Evolutionary conservation across 2,888 invertebrate species (phyloP).

Genomic region (Synergus laeviventris): DNA sequence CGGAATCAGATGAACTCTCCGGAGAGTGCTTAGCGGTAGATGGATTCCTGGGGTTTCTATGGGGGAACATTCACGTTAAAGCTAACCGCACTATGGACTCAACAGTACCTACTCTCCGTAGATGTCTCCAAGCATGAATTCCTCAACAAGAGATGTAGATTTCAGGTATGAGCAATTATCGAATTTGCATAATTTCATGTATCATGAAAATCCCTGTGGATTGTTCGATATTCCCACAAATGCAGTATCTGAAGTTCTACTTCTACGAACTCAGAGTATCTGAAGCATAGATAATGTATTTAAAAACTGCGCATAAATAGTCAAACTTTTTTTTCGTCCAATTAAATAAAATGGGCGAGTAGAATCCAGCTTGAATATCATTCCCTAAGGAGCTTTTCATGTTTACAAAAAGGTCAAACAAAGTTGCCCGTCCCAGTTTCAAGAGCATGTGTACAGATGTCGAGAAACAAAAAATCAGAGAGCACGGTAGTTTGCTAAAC

Average conservation of each 20-base stretch:
- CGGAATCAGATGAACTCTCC: conserved; percentile 29
- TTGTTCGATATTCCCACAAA: not conserved
- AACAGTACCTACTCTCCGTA: not conserved
- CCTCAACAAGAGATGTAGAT: conserved; percentile 15
- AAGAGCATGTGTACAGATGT: conserved; percentile 19
- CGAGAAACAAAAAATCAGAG: conserved; percentile 4
- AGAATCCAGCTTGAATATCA: not conserved
- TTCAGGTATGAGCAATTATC: conserved; percentile 20
- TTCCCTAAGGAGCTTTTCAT: conserved; percentile 24
- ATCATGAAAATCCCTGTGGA: not conserved
- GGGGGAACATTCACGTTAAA: not conserved
- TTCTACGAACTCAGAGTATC: no score
- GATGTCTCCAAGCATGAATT: conserved; percentile 17
- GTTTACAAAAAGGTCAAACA: conserved; percentile 26
- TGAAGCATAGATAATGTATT: not conserved
- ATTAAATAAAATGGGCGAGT: conserved; percentile 19
- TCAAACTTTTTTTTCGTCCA: not conserved
- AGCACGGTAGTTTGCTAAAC: not conserved
- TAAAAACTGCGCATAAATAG: not conserved
- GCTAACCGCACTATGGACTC: not conserved
- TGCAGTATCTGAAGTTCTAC: not conserved
- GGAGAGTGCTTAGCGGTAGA: conserved; percentile 19
- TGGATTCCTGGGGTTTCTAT: conserved; percentile 15
- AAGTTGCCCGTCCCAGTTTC: conserved; percentile 24
- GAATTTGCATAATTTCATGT: conserved; percentile 15